A percentile compares a stretch with the other conserved stretches of the same genome.
These are phyloP conservation scores for Actinia equina DNA, from an alignment of 64 coral and sea anemone genomes.

Conservation along the genomic window DNA sequence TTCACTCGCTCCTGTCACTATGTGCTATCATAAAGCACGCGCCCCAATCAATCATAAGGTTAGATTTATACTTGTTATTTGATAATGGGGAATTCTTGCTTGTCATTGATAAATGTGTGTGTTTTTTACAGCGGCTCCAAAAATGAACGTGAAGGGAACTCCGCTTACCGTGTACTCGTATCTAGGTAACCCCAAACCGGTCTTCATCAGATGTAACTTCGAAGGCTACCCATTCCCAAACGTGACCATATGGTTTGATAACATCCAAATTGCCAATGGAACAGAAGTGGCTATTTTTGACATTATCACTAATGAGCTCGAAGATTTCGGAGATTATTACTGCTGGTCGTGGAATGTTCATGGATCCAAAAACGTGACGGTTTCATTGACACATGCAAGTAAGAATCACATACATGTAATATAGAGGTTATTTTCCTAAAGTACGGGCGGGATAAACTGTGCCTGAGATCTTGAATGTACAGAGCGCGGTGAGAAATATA, in stretches of 20 bases:
- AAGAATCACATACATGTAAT: background rate
- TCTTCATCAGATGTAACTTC: slow-evolving; percentile 26
- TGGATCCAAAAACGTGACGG: slow-evolving; percentile 26
- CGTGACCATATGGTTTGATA: slow-evolving; percentile 30
- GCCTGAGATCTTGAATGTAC: no score
- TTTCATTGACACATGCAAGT: slow-evolving; percentile 33
- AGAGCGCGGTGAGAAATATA: no score
- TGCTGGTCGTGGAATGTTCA: slow-evolving; percentile 33
- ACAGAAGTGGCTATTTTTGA: slow-evolving; percentile 20
- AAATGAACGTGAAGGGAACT: background rate
- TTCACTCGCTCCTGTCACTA: no score
- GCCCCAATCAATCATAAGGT: no score
- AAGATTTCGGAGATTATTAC: slow-evolving; percentile 37
- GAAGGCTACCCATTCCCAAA: slow-evolving; percentile 33
- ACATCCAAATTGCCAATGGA: slow-evolving; percentile 36
- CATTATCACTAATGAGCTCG: slow-evolving; percentile 35
- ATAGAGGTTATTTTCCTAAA: no score
- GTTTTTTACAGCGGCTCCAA: background rate
- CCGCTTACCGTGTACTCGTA: slow-evolving; percentile 22
- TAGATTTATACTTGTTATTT: background rate
- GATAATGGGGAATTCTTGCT: background rate
- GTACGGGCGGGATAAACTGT: background rate
- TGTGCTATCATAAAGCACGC: no score
- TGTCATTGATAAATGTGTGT: background rate
- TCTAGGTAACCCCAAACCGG: slow-evolving; percentile 43